These are phyloP conservation scores for Lagodon rhomboides DNA, from an alignment of 2,797 vertebrate species.

Conservation along the genomic window DNA sequence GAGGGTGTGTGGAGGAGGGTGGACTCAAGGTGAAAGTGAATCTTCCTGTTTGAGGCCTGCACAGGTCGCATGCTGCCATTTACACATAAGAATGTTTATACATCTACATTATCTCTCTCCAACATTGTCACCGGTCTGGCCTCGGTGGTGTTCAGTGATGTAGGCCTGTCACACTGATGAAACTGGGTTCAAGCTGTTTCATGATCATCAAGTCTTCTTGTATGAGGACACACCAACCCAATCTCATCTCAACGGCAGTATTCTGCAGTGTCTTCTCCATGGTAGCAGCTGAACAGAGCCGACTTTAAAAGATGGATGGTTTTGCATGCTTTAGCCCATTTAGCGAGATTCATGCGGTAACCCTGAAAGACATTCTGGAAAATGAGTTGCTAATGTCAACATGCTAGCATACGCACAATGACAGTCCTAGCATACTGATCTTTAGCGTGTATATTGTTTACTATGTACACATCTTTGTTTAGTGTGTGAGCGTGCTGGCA, in stretches of 20 bases:
- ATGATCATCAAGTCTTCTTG: neutral
- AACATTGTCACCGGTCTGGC: neutral
- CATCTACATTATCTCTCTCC: neutral
- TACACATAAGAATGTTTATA: neutral
- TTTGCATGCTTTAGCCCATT: neutral
- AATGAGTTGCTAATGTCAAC: too few species aligned
- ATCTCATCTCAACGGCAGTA: too few species aligned
- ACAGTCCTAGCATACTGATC: too few species aligned
- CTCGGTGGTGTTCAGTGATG: too few species aligned
- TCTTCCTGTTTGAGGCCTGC: conserved; percentile 14
- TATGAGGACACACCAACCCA: neutral
- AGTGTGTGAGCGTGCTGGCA: too few species aligned
- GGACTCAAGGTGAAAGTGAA: conserved; percentile 69
- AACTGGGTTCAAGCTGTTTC: neutral
- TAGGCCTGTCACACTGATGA: neutral
- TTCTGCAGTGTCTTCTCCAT: too few species aligned
- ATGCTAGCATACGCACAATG: too few species aligned
- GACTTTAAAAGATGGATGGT: too few species aligned
- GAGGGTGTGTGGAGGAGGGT: conserved; percentile 23
- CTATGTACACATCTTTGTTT: too few species aligned
- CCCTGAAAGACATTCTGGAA: neutral
- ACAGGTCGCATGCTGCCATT: neutral
- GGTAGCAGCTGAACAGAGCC: neutral
- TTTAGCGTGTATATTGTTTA: too few species aligned
- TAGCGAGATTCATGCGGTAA: neutral